Evolutionary conservation across 2,888 invertebrate genomes (phyloP), one percentile per base, ranked within the genome.

Genomic region (Leucophenga maculata): DNA sequence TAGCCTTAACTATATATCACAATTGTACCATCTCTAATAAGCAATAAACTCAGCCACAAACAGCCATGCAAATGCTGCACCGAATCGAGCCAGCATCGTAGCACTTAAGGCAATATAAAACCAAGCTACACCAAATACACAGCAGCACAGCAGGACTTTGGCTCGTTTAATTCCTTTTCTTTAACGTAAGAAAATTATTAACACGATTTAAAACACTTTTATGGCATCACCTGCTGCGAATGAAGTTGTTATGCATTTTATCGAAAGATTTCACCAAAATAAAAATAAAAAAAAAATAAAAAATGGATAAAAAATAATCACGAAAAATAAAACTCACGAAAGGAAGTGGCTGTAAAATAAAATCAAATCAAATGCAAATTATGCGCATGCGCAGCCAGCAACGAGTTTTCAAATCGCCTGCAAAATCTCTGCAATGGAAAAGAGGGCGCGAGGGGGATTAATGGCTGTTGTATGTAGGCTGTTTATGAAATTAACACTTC

Each of bases 191-290:
- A 86, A 86, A 87, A 86, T 86, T 86, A 86, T 86, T 86, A 86
- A 87, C 86, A 87, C 80, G 83, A 87, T 86, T 86, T 86, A 87
- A 87, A 86, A 86, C 87, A 87, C 86, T 86, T 86, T 86, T 86
- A 86, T 87, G 85, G 86, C 79, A 82, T 78, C 80, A 82, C 86
- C 86, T 67, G 86, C 87, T 86, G 86, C 82, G 86, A 86, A 86
- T 86, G 81, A 86, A 86, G 87, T 86, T 87, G 86, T 86, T 86
- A 83, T 77, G 85, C 80, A 80, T 85, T 83, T 82, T 83, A 80
- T 83, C 83, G 80, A 75, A 64, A 78, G 74, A 82, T 80, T 79
- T 78, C 74, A 79, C 79, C 78, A 83, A 80, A 80, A 78, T 74
- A 31, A 31, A 16, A 32, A 2, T 4, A 54, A 16, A 52, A 54